Evolutionary conservation across 1,140 invertebrate species (phyloP).

Genomic region (Drosophila nannoptera): DNA sequence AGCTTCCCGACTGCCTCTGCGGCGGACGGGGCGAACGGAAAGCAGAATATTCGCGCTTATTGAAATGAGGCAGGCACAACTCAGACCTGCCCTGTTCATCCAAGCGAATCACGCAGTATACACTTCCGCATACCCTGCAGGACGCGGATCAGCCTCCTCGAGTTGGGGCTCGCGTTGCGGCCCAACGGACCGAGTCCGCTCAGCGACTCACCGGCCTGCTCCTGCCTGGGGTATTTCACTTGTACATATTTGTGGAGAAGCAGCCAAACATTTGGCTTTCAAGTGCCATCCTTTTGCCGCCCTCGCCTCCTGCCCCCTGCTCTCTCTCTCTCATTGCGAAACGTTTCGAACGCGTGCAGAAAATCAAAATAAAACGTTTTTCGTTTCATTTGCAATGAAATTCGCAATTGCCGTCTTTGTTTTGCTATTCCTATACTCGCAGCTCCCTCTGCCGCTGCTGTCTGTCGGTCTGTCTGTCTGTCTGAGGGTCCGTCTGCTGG

Average conservation of each 20-base stretch:
- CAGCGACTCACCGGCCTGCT: neutral
- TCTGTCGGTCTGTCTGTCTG: slow-evolving; percentile 21
- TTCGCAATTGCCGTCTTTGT: slow-evolving; percentile 61
- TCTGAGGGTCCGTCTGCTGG: slow-evolving; percentile 9
- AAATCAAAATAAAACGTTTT: slow-evolving; percentile 76
- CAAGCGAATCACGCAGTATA: no score
- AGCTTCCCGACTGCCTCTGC: no score
- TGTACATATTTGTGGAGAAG: slow-evolving; percentile 11
- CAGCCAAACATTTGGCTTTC: slow-evolving; percentile 58
- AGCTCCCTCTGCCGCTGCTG: slow-evolving; percentile 17
- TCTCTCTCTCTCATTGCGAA: neutral
- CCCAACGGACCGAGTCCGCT: neutral
- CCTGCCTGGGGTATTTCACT: neutral
- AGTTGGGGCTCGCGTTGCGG: no score
- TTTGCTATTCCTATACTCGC: slow-evolving; percentile 28
- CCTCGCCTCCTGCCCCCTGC: neutral
- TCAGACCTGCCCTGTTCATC: no score
- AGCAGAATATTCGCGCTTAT: no score
- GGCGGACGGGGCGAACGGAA: no score
- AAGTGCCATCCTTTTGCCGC: slow-evolving; percentile 31
- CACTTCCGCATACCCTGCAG: no score
- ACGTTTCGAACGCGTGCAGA: slow-evolving; percentile 59
- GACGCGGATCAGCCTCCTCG: no score
- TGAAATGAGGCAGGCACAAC: no score
- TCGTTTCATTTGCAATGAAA: slow-evolving; percentile 75